Base-by-base conservation (phyloP, 2,888 invertebrate genomes). In the Mesoligia furuncula region DNA sequence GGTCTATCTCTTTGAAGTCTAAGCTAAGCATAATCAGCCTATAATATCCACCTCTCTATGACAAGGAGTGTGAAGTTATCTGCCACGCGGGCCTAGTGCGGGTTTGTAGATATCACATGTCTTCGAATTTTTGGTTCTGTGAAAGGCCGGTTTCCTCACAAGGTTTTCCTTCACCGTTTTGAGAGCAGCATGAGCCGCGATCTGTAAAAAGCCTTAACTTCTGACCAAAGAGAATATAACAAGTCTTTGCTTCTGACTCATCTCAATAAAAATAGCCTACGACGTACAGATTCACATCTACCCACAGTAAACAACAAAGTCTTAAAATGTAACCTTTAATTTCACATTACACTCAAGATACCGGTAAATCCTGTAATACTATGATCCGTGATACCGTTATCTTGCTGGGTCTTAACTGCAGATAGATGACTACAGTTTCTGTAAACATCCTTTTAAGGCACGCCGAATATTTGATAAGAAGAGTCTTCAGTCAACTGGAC, bases 311-410 rank as follows among this genome's bases (percentile, higher is more conserved):
- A 87, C 77, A 87, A 73, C 77, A 77, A 75, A 71, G 81, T 84
- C 78, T 83, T 85, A 85, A 69, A 84, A 61, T 78, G 62, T 85
- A 85, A 87, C 87, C 87, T 86, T 85, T 89, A 88, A 88, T 89
- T 89, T 90, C 75, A 73, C 81, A 84, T 84, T 75, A 80, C 78
- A 51, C 65, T 78, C 66, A 65, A 68, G 90, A 92, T 91, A 91
- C 65, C 75, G 48, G 15, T n/a, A 77, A 90, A 92, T 90, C 89
- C 84, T n/a, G 1, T 91, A 90, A 91, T 85, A 87, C 90, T 71
- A 72, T 87, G 88, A 88, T 87, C 90, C 85, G 39, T 24, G 92
- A 92, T 92, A 92, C 20, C n/a, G 83, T 87, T 92, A 92, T 92
- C 92, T 79, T 59, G 80, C 20, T 24, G 45, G 61, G 82, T 83